A percentile compares a stretch with the other conserved stretches of the same genome.
These are phyloP conservation scores for Hofmannophila pseudospretella DNA, from an alignment of 2,888 invertebrate genomes.

Conservation along the genomic window DNA sequence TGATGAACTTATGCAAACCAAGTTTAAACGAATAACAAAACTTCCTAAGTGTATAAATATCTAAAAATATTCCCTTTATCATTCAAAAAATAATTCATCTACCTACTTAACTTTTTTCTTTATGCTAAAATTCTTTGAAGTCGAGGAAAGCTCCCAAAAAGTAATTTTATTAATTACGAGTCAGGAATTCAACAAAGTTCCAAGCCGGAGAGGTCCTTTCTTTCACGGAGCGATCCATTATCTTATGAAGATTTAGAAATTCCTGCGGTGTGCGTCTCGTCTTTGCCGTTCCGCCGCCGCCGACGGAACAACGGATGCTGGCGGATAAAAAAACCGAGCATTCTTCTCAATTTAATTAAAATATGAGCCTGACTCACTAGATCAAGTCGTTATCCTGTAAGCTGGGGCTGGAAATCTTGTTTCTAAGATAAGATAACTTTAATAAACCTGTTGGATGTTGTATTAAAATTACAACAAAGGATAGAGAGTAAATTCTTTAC, in stretches of 20 bases:
- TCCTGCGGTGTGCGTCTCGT: conserved; percentile 62
- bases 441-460: conserved; percentile 37
- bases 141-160: conserved; percentile 76
- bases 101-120: conserved; percentile 76
- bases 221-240: conserved; percentile 72
- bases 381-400: conserved; percentile 1
- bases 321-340: conserved; percentile 19
- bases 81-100: conserved; percentile 75
- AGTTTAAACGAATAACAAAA: too few species aligned
- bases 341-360: conserved; percentile 28
- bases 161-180: conserved; percentile 79
- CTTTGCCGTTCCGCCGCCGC: conserved; percentile 19
- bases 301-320: conserved; percentile 12
- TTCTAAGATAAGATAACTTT: conserved; percentile 26
- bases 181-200: conserved; percentile 77
- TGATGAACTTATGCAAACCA: too few species aligned
- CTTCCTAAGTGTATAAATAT: conserved; percentile 63
- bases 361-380: conserved; percentile 12
- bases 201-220: conserved; percentile 68
- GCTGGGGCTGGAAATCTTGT: conserved; percentile 1
- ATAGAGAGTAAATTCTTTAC: conserved; percentile 31
- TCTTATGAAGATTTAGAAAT: conserved; percentile 77
- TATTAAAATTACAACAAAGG: conserved; percentile 39
- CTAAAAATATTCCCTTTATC: conserved; percentile 70
- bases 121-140: conserved; percentile 77